Base-by-base conservation (phyloP, 2,113 vertebrate species). In the Rhombomys opimus region DNA sequence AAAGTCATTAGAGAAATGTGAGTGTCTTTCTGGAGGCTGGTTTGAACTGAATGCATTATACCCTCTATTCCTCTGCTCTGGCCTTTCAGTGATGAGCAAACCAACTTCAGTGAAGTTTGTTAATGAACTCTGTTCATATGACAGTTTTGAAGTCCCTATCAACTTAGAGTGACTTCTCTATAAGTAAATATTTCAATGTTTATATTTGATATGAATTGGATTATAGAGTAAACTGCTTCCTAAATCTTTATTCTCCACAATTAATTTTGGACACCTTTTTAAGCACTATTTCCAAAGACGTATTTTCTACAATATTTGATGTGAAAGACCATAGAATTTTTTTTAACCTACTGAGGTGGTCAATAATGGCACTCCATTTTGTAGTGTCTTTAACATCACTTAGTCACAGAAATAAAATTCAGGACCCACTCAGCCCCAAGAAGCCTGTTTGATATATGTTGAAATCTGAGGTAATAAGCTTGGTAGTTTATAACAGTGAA, bases 361-460 rank as follows among this genome's bases (percentile, higher is more conserved):
- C 30, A 76, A 10, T 46, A 76, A 80, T 76, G 61, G 2, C 3
- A 46, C 17, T 25, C 5, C 77, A 15, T 17, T 46, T 89, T 25
- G 68, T 65, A 75, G 72, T 20, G 9, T 90, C 17, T 89, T 94
- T 54, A 22, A 38, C 14, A 46, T 85, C 12, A 78, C 0, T 80
- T 77, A 91, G 32, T 10, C n/a, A 50, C 25, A 46, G 38, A 82
- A 90, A 61, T 88, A 25, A 91, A 93, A 85, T 59, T 15, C 88
- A 13, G 5, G 7, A 5, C 4, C 30, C 7, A 70, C 38, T 22
- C 2, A n/a, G 11, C 0, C 3, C 14, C 1, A 0, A 57, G 25
- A 90, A 23, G 7, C 12, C 9, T 65, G 89, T 68, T 75, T 50
- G 15, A 76, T 23, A 87, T 50, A 73, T n/a, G 8, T 13, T 25